Evolutionary conservation across 2,888 invertebrate genomes (phyloP).

Genomic region (Diabrotica balteata): DNA sequence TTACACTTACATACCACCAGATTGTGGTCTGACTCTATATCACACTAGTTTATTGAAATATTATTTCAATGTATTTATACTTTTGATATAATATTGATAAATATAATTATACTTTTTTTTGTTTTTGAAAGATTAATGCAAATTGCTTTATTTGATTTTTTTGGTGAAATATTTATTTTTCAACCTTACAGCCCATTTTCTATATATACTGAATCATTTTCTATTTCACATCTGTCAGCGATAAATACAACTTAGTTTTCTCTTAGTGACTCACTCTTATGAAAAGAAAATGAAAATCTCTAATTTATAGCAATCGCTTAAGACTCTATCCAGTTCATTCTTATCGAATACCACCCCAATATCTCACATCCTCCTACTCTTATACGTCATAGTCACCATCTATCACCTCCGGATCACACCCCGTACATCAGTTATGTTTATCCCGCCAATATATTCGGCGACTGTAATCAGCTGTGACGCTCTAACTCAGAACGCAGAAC

Average conservation of each 20-base stretch:
- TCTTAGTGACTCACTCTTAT: constrained; percentile 3
- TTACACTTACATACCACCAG: too few species aligned
- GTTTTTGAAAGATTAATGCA: too few species aligned
- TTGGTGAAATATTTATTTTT: too few species aligned
- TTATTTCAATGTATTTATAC: too few species aligned
- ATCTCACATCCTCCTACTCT: constrained; percentile 1
- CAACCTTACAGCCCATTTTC: too few species aligned
- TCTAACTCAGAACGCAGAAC: constrained; percentile 17
- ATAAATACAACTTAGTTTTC: not conserved
- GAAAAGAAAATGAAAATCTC: not conserved
- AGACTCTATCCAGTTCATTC: constrained; percentile 1
- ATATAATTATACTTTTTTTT: too few species aligned
- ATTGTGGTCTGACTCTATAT: too few species aligned
- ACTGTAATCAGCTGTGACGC: constrained; percentile 24
- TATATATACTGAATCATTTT: too few species aligned
- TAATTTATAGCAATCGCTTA: not conserved
- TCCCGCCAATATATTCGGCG: constrained; percentile 25
- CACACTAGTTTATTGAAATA: too few species aligned
- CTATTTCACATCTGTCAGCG: too few species aligned
- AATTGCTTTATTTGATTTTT: too few species aligned
- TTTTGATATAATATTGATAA: too few species aligned
- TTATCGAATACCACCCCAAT: constrained; percentile 8
- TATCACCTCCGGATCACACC: constrained; percentile 14
- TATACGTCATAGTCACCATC: not conserved
- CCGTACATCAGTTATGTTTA: constrained; percentile 28